Percentiles rank a stretch among this genome's conserved stretches.
These are phyloP conservation scores for Sebastes itinus DNA, from an alignment of 2,797 vertebrate species.

Conservation along the genomic window DNA sequence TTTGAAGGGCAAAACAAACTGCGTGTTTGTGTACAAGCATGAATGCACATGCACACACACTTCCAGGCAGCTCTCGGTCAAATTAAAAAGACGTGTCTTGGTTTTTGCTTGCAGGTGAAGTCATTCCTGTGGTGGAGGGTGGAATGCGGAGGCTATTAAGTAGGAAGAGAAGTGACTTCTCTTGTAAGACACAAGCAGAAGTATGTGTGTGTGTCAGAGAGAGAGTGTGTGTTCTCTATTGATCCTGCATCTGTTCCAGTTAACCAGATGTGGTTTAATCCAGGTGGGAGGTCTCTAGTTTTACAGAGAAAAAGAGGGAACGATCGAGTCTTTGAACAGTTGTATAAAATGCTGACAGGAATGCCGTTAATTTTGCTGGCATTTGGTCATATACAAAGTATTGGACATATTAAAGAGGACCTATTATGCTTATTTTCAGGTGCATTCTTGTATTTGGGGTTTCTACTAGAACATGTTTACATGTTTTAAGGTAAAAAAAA, in stretches of 20 bases:
- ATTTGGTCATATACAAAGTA: neutral
- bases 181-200: neutral
- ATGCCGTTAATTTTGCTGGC: neutral
- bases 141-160: slow-evolving; percentile 50
- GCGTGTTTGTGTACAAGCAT: neutral
- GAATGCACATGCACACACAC: slow-evolving; percentile 22
- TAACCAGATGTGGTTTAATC: slow-evolving; percentile 8
- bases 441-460: too few relatives aligned
- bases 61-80: neutral
- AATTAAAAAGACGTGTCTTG: slow-evolving; percentile 38
- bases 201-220: neutral
- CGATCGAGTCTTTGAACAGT: neutral
- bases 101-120: slow-evolving; percentile 54
- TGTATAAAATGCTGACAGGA: neutral
- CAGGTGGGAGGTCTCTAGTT: slow-evolving; percentile 24
- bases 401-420: too few relatives aligned
- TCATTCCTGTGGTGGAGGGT: slow-evolving; percentile 62
- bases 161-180: neutral
- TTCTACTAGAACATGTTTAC: too few relatives aligned
- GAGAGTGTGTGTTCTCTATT: neutral
- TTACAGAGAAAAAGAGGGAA: neutral
- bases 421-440: too few relatives aligned
- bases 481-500: too few relatives aligned
- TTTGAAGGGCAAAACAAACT: neutral
- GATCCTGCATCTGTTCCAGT: slow-evolving; percentile 18